These are phyloP conservation scores for Apistogramma diplotaenia DNA, from an alignment of 2,113 vertebrate genomes.

Conservation along the genomic window DNA sequence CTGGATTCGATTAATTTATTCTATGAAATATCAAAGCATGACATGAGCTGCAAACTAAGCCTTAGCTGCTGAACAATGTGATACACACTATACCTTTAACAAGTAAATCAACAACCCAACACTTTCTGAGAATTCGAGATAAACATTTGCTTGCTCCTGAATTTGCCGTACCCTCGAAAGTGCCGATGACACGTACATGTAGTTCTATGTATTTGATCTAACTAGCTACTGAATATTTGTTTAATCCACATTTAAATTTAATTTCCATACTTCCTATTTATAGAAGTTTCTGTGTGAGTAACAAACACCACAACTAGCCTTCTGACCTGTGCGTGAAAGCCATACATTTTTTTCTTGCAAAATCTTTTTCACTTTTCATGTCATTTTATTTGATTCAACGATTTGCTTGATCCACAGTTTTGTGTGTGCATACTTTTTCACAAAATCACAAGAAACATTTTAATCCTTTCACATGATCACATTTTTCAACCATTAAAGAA, in stretches of 20 bases:
- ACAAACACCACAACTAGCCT: background rate
- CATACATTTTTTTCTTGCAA: too few species aligned
- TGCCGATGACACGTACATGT: background rate
- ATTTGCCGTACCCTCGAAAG: background rate
- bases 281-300: background rate
- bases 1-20: background rate
- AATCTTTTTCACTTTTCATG: too few species aligned
- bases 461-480: background rate
- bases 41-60: background rate
- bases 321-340: background rate
- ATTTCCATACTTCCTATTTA: background rate
- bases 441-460: background rate
- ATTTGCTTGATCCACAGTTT: too few species aligned
- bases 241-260: background rate
- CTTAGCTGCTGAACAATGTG: background rate
- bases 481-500: background rate
- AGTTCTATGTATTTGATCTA: background rate
- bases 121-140: background rate
- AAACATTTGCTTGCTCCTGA: background rate
- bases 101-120: background rate
- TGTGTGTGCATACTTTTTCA: background rate
- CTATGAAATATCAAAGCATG: background rate
- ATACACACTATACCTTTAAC: background rate
- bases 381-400: too few species aligned
- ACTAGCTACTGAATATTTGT: background rate